A percentile compares a stretch with the other conserved stretches of the same genome.
These are phyloP conservation scores for Philypnodon macrostomus DNA, from an alignment of 2,797 vertebrate species.

Conservation along the genomic window DNA sequence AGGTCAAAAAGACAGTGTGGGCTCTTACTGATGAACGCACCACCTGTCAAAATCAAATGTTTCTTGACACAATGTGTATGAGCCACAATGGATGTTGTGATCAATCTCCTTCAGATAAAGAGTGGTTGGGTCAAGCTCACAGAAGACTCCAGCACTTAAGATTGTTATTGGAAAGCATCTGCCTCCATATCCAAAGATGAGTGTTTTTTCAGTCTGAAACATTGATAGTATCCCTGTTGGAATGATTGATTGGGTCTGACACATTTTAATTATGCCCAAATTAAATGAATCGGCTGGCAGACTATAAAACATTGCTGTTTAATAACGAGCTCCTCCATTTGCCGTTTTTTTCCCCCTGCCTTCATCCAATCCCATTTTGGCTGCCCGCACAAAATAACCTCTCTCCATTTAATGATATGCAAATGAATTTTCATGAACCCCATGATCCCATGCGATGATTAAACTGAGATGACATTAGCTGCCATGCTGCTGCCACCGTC, in stretches of 20 bases:
- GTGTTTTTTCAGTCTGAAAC: conserved; percentile 67
- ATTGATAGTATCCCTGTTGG: conserved; percentile 70
- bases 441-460: conserved; percentile 77
- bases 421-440: conserved; percentile 81
- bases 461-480: conserved; percentile 80
- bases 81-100: conserved; percentile 45
- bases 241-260: conserved; percentile 79
- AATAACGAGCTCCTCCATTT: conserved; percentile 72
- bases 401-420: conserved; percentile 79
- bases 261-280: conserved; percentile 78
- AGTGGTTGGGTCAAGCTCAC: conserved; percentile 50
- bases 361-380: conserved; percentile 74
- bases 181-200: conserved; percentile 61
- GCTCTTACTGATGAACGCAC: conserved; percentile 47
- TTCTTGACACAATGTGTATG: conserved; percentile 32
- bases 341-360: conserved; percentile 47
- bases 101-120: conserved; percentile 37
- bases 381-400: conserved; percentile 73
- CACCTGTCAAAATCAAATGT: conserved; percentile 56
- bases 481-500: conserved; percentile 68
- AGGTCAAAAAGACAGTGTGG: conserved; percentile 59
- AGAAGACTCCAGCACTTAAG: conserved; percentile 49
- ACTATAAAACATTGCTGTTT: conserved; percentile 80
- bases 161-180: conserved; percentile 68
- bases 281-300: conserved; percentile 77